Percentiles rank a stretch among this genome's conserved stretches.
phyloP scores from a whole-genome alignment of 2,113 vertebrate species.

The Atherinomorus stipes region DNA sequence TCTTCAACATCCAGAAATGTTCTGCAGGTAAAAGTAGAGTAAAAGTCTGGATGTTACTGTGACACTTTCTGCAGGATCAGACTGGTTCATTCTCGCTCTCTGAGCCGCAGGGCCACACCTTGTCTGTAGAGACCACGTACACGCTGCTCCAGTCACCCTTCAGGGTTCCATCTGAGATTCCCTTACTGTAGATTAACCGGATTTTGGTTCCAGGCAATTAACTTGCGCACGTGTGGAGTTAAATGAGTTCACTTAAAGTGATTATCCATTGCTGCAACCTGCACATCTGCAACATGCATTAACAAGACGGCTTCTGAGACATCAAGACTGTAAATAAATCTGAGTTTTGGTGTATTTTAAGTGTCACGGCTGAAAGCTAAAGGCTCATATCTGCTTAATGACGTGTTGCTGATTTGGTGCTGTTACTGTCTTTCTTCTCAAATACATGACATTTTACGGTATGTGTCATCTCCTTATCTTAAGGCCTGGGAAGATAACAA shows the following conservation, averaged over 20 bases:
- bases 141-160: constrained; percentile 36
- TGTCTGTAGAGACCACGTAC: constrained; percentile 34
- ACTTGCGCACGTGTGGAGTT: constrained; percentile 50
- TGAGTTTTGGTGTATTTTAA: background rate
- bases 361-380: background rate
- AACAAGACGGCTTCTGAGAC: constrained; percentile 1
- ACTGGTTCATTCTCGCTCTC: constrained; percentile 31
- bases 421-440: too few species aligned
- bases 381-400: too few species aligned
- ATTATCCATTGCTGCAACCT: constrained; percentile 67
- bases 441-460: background rate
- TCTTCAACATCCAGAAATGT: too few species aligned
- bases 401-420: too few species aligned
- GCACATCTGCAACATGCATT: constrained; percentile 5
- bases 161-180: constrained; percentile 34
- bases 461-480: background rate
- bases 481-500: too few species aligned
- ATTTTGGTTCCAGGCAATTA: constrained; percentile 69
- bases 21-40: too few species aligned
- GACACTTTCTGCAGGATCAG: constrained; percentile 3
- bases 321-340: background rate
- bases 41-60: too few species aligned
- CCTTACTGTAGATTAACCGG: constrained; percentile 57
- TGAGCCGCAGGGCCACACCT: constrained; percentile 22
- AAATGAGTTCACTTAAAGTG: constrained; percentile 64